phyloP scores from a whole-genome alignment of 2,113 vertebrate genomes.

The Scolopax mira region DNA sequence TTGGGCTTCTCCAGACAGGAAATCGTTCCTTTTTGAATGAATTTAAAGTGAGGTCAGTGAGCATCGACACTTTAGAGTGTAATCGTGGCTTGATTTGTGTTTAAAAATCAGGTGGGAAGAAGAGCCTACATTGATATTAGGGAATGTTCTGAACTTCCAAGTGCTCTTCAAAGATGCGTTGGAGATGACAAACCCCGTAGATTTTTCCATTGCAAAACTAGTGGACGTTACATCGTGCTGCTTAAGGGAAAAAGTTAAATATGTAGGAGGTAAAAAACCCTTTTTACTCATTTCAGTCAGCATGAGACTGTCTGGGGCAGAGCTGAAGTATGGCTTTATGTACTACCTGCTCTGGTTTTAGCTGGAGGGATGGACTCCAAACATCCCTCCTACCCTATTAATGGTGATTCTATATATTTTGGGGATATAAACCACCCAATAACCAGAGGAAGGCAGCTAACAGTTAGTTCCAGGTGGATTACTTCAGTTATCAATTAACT shows the following conservation, averaged over 20 bases:
- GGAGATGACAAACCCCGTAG: not conserved
- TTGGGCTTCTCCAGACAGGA: not conserved
- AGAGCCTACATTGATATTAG: not conserved
- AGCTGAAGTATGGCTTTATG: not conserved
- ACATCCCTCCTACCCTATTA: fast-evolving
- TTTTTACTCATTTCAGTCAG: not conserved
- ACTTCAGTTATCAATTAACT: not conserved
- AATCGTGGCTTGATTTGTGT: not conserved
- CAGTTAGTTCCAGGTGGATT: not conserved
- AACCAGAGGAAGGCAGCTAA: not conserved
- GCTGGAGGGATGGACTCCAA: not conserved
- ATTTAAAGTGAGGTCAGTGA: not conserved
- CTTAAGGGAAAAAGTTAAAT: not conserved
- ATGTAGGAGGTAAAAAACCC: not conserved
- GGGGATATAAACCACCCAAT: fast-evolving
- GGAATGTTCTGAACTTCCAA: not conserved
- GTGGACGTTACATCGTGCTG: fast-evolving
- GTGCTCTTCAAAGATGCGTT: not conserved
- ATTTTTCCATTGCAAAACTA: not conserved
- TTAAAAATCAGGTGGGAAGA: not conserved
- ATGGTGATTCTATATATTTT: not conserved
- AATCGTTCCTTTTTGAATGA: not conserved
- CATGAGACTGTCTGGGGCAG: not conserved
- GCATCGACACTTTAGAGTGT: too few relatives aligned
- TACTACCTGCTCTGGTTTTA: not conserved